These are phyloP conservation scores for Euleptes europaea DNA, from an alignment of 2,113 vertebrate species.

Conservation along the genomic window DNA sequence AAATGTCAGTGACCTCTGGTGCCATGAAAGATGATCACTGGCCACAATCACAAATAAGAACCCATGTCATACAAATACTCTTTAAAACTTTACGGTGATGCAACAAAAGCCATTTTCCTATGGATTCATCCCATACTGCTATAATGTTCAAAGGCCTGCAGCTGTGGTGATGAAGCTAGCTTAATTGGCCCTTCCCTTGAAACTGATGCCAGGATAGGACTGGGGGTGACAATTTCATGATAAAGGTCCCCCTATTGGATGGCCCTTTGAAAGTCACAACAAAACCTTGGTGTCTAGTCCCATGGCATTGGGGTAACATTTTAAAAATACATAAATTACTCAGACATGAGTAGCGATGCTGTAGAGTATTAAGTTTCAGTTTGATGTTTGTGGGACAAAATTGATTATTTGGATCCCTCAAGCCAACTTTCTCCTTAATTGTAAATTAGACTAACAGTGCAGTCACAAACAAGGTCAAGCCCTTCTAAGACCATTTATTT, in stretches of 20 bases:
- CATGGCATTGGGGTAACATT: not conserved
- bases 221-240: not conserved
- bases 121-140: not conserved
- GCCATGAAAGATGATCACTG: rapidly evolving
- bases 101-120: not conserved
- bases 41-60: not conserved
- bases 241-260: not conserved
- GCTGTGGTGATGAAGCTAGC: too few species aligned
- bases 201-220: not conserved
- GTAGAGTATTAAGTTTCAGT: not conserved
- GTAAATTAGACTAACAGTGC: too few species aligned
- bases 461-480: too few species aligned
- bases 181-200: not conserved
- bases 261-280: not conserved
- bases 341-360: not conserved
- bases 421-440: not conserved
- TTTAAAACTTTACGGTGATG: not conserved
- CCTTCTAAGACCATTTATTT: too few species aligned
- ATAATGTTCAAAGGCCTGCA: not conserved
- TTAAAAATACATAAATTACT: not conserved
- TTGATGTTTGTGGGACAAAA: not conserved
- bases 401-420: not conserved
- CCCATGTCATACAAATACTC: not conserved
- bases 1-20: not conserved
- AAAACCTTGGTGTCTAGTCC: not conserved